phyloP scores from a whole-genome alignment of 2,113 vertebrate genomes.

The Lonchura striata region DNA sequence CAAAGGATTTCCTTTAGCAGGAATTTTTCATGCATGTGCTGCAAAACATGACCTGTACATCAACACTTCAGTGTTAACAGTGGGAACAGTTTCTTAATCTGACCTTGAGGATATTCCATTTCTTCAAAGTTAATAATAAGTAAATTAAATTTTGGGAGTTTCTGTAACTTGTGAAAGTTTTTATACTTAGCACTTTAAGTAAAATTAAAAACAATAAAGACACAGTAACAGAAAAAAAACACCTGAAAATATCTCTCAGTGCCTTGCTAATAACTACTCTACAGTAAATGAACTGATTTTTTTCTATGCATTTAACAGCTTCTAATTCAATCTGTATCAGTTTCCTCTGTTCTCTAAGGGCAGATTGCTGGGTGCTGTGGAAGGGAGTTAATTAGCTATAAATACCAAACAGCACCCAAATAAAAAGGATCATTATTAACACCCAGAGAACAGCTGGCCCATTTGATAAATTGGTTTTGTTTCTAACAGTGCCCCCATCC shows the following conservation, averaged over 20 bases:
- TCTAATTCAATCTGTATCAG: constrained; percentile 46
- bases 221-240: background rate
- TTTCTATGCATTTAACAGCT: constrained; percentile 50
- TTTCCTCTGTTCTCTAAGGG: constrained; percentile 59
- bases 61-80: background rate
- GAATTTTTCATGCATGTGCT: background rate
- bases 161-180: background rate
- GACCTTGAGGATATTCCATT: background rate
- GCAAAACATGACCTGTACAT: background rate
- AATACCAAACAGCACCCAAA: constrained; percentile 72
- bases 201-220: background rate
- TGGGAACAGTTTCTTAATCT: background rate
- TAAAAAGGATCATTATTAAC: constrained; percentile 69
- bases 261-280: constrained; percentile 29
- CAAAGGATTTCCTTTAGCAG: background rate
- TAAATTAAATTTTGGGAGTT: background rate
- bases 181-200: background rate
- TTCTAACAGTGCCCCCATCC: constrained; percentile 45
- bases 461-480: constrained; percentile 55
- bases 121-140: background rate
- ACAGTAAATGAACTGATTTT: constrained; percentile 29
- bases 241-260: background rate
- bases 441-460: constrained; percentile 70
- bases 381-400: constrained; percentile 74
- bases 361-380: constrained; percentile 60